Percentiles rank a stretch among this genome's conserved stretches.
Evolutionary conservation across 2,797 vertebrate genomes (phyloP).

Genomic region (Falco concolor): DNA sequence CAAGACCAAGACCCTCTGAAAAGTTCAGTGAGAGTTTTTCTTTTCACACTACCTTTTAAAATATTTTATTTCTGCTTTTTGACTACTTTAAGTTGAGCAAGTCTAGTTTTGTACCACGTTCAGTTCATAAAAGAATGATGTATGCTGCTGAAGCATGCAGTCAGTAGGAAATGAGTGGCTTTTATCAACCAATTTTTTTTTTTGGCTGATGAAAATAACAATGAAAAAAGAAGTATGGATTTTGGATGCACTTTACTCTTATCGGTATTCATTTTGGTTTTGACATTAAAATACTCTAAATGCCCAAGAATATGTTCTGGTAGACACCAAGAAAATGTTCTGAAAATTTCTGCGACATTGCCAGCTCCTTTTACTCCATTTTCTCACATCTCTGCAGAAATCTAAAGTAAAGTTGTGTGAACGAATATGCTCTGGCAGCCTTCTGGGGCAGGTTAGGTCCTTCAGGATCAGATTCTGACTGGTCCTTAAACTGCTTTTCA

Average conservation of each 20-base stretch:
- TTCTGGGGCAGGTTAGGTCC: not conserved
- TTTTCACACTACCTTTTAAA: not conserved
- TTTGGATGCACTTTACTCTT: not conserved
- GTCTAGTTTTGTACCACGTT: not conserved
- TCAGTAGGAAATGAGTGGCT: not conserved
- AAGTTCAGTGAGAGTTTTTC: not conserved
- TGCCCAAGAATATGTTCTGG: not conserved
- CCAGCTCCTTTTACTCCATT: not conserved
- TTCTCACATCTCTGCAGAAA: not conserved
- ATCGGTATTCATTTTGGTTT: not conserved
- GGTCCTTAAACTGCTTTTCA: not conserved
- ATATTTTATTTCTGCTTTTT: not conserved
- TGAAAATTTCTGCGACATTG: not conserved
- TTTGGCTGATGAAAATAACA: not conserved
- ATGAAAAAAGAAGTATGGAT: not conserved
- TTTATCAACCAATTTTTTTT: not conserved
- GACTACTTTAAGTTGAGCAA: not conserved
- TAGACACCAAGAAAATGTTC: not conserved
- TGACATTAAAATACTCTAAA: not conserved
- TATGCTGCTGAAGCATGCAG: accelerated
- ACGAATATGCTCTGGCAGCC: not conserved
- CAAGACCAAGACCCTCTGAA: not conserved
- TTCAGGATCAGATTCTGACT: not conserved
- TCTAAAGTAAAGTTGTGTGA: not conserved
- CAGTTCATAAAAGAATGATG: not conserved